Evolutionary conservation across 2,797 vertebrate genomes (phyloP).

Genomic region (Ataeniobius toweri): DNA sequence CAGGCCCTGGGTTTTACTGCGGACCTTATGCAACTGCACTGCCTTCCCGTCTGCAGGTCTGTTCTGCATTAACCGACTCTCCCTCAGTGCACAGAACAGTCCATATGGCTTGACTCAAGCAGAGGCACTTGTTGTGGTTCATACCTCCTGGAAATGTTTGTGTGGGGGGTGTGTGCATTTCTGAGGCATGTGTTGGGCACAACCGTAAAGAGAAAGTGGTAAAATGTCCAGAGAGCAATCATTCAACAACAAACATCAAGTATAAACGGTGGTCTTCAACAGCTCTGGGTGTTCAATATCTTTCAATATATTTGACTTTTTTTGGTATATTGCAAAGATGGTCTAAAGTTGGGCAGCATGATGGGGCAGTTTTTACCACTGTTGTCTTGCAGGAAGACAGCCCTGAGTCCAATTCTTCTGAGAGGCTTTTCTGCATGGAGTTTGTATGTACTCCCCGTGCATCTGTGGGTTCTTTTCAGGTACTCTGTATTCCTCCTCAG

Average conservation of each 20-base stretch:
- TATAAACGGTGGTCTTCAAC: neutral
- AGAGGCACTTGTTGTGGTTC: constrained; percentile 65
- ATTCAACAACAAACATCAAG: neutral
- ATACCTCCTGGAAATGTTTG: constrained; percentile 28
- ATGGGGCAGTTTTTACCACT: too few relatives aligned
- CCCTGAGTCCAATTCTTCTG: too few relatives aligned
- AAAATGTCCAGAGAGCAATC: neutral
- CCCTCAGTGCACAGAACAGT: constrained; percentile 17
- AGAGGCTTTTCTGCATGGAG: too few relatives aligned
- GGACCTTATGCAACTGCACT: constrained; percentile 62
- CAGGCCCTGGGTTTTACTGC: constrained; percentile 37
- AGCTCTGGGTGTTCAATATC: too few relatives aligned
- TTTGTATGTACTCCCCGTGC: too few relatives aligned
- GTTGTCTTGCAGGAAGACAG: too few relatives aligned
- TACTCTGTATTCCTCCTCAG: too few relatives aligned
- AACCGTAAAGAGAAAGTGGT: neutral
- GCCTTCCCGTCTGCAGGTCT: constrained; percentile 50
- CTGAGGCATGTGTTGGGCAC: neutral
- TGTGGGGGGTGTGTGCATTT: constrained; percentile 1
- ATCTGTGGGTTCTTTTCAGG: too few relatives aligned
- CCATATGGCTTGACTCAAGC: constrained; percentile 61
- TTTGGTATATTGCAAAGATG: too few relatives aligned
- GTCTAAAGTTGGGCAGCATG: too few relatives aligned
- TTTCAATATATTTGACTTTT: too few relatives aligned
- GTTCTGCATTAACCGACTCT: constrained; percentile 62